Evolutionary conservation across 2,888 invertebrate species (phyloP), one percentile per base, ranked within the genome.

Genomic region (Philopedon plagiatum): DNA sequence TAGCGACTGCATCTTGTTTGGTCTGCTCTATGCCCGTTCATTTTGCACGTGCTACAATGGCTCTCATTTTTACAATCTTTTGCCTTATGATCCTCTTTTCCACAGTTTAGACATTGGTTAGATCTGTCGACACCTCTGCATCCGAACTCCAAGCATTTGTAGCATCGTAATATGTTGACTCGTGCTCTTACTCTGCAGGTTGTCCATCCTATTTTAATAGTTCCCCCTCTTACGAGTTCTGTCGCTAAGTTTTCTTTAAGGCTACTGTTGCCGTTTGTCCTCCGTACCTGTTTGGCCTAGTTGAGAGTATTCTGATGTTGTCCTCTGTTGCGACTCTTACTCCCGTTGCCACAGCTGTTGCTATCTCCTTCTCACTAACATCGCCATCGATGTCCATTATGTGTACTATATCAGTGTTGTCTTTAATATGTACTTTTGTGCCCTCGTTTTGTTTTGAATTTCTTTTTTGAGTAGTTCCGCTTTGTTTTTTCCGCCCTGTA

Each of bases 81-180:
- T 9, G 65, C 23, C 0, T 3, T 26, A 44, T 72, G 67, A 2
- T 41, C 57, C 39, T 19, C 29, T 19, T 60, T 21, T 5, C 68
- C 69, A 57, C 73, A 73, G 26, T 39, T 73, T 13, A 49, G 51
- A 32, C 73, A 69, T 5, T 15, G 18, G n/a, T 29, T 37, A 1
- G 19, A 23, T 62, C 56, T 68, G 26, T 67, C 61, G 15, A 57
- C 32, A 9, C 60, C 58, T 2, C 13, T 46, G 18, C 44, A 61
- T 9, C 58, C 58, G n/a, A 34, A 18, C 8, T 61, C 57, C 13
- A 26, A 18, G 41, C 60, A 66, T 11, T 39, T 66, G 26, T 19
- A 58, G 26, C 67, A 67, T 4, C 41, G 46, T 26, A 21, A 19
- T 11, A 44, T 19, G n/a, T 19, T 21, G 11, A 46, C 46, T 4